A percentile compares a stretch with the other conserved stretches of the same genome.
phyloP scores from a whole-genome alignment of 1,140 invertebrate species.

The Delia radicum region DNA sequence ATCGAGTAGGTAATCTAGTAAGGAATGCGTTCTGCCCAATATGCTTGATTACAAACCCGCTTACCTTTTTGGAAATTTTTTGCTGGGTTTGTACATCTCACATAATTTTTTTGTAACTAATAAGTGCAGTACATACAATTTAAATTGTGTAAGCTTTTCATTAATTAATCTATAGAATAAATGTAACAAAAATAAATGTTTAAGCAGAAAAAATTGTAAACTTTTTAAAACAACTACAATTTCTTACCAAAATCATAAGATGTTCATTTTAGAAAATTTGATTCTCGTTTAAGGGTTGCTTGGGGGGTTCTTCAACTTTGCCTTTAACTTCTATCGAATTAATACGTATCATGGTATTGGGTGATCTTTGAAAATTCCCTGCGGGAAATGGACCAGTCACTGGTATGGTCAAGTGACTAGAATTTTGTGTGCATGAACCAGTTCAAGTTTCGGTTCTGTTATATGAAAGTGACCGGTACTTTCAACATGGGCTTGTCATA shows the following conservation, averaged over 20 bases:
- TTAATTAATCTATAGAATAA: background rate
- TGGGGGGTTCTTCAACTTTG: conserved; percentile 33
- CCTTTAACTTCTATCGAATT: conserved; percentile 65
- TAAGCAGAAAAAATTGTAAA: background rate
- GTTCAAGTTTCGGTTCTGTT: too few species aligned
- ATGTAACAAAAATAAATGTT: conserved; percentile 6
- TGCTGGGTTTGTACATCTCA: too few species aligned
- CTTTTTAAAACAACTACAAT: background rate
- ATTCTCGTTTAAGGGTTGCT: background rate
- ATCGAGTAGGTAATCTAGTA: too few species aligned
- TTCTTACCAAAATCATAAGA: background rate
- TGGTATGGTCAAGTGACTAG: too few species aligned
- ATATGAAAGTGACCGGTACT: too few species aligned
- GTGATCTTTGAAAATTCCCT: conserved; percentile 71
- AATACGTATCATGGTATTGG: conserved; percentile 73
- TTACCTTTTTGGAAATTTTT: too few species aligned
- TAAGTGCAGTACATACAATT: background rate
- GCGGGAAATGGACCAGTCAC: too few species aligned
- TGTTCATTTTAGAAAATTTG: background rate
- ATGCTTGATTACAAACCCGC: too few species aligned
- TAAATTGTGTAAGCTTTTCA: background rate
- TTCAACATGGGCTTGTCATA: too few species aligned
- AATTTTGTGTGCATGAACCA: too few species aligned
- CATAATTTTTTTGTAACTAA: too few species aligned
- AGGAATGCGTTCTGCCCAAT: too few species aligned